Evolutionary conservation across 2,888 invertebrate genomes (phyloP).

Genomic region (Candidula unifasciata): DNA sequence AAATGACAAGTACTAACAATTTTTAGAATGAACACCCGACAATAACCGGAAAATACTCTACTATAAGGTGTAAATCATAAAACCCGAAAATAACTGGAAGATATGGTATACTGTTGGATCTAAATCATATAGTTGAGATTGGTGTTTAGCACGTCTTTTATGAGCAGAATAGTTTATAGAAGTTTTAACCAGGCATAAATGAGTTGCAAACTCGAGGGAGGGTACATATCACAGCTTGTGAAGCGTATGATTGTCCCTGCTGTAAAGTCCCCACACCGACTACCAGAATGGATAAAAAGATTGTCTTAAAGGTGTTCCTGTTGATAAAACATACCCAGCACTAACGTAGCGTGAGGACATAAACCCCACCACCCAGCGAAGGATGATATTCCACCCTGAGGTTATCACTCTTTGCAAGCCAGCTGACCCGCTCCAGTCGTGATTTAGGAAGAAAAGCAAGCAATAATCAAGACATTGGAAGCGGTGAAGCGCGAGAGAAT

Average conservation of each 20-base stretch:
- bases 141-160: no score
- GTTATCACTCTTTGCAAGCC: conserved; percentile 18
- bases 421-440: no score
- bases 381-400: conserved; percentile 9
- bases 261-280: neutral
- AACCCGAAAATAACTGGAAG: no score
- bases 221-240: neutral
- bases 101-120: no score
- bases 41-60: no score
- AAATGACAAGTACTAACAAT: no score
- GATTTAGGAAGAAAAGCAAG: conserved; percentile 14
- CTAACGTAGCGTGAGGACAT: conserved; percentile 19
- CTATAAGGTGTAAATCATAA: no score
- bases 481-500: neutral
- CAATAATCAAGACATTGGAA: conserved; percentile 33
- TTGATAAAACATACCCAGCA: neutral
- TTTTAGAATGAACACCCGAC: no score
- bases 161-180: no score
- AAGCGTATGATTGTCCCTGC: neutral
- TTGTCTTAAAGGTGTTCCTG: conserved; percentile 17
- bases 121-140: no score
- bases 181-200: no score
- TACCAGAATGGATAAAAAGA: neutral
- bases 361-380: neutral
- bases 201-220: no score